phyloP scores from a whole-genome alignment of 2,113 vertebrate genomes.

The Pitta sordida region DNA sequence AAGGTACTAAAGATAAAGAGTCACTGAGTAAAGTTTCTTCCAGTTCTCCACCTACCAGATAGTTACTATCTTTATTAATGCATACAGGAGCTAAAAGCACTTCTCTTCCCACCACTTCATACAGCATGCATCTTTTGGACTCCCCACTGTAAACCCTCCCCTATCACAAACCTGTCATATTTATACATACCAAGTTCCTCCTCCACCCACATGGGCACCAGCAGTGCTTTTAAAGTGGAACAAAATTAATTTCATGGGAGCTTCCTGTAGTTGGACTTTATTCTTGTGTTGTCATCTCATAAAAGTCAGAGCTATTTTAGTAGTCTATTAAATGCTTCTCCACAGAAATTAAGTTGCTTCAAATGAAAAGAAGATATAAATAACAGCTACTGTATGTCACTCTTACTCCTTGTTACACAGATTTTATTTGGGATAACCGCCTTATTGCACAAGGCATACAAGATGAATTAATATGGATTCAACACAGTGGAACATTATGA shows the following conservation, averaged over 20 bases:
- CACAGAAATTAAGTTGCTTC: background rate
- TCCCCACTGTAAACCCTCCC: background rate
- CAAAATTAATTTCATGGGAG: background rate
- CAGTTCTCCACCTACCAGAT: background rate
- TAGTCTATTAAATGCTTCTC: background rate
- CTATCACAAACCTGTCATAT: background rate
- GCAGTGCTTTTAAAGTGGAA: background rate
- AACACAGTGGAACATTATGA: background rate
- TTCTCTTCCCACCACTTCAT: background rate
- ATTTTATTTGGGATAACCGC: background rate
- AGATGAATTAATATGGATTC: background rate
- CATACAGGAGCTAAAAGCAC: background rate
- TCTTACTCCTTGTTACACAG: background rate
- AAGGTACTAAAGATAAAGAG: background rate
- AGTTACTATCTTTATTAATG: conserved; percentile 29
- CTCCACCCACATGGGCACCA: background rate
- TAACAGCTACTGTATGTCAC: background rate
- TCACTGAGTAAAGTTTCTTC: background rate
- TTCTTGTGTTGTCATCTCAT: background rate
- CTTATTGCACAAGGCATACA: background rate
- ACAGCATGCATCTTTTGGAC: background rate
- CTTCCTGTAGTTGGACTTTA: background rate
- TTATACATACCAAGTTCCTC: background rate
- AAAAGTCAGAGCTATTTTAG: background rate
- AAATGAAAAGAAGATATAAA: background rate